Evolutionary conservation across 2,888 invertebrate species (phyloP), one percentile per base, ranked within the genome.

Genomic region (Volucella inflata): DNA sequence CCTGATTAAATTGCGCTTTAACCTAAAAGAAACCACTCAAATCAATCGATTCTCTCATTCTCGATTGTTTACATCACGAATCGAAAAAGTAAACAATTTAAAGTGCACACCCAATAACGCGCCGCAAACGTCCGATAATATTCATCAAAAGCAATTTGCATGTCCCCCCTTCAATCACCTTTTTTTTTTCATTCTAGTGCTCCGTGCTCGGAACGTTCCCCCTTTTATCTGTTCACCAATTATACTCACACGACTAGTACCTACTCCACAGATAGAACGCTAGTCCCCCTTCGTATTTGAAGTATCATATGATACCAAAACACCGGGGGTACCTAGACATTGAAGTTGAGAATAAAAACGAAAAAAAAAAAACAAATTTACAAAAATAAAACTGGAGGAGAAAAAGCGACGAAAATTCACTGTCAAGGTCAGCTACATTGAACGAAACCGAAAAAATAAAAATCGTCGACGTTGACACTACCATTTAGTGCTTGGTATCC

Each of bases 371-470:
- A 57, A 40, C 30, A 30, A n/a, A n/a, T n/a, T n/a, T n/a, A 14
- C 0, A 16, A 10, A 53, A 46, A 55, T 38, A 42, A 57, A 36
- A 12, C 8, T 40, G 50, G 30, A 46, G 11, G 38, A 16, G 40
- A 30, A 44, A 44, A 3, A 57, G 64, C 57, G 53, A 59, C 44
- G 38, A 65, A 78, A 70, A 84, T 79, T 84, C 79, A 84, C 75
- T 84, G 83, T 70, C 83, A 84, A 84, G 83, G 83, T 79, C 83
- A 70, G 60, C 51, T 75, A 65, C 83, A 84, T 75, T 79, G 64
- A 84, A 70, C 30, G 59, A 74, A 74, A 11, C 21, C 36, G 48
- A 68, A 44, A 62, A 46, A 55, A 21, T 55, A 48, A 14, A 64
- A 53, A 62, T 72, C 60, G 72, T 67, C 68, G 51, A 68, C 78